phyloP scores from a whole-genome alignment of 2,888 invertebrate species.

The Drosophila mimetica region DNA sequence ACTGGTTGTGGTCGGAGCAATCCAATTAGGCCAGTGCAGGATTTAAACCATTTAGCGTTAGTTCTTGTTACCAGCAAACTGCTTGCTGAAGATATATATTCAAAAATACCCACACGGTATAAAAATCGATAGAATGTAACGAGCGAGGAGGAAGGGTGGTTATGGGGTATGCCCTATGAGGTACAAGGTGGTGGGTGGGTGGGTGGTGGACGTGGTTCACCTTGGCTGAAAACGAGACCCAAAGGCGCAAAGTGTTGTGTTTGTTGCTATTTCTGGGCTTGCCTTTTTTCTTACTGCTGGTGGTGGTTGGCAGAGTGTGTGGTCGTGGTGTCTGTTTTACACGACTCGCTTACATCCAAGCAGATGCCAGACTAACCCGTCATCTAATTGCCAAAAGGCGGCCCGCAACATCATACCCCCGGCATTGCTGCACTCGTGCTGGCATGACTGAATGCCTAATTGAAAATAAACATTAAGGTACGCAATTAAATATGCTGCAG shows the following conservation, averaged over 20 bases:
- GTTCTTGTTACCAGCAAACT: constrained; percentile 34
- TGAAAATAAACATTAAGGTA: constrained; percentile 69
- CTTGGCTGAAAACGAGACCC: constrained; percentile 55
- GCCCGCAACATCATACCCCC: constrained; percentile 33
- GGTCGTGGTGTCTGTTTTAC: constrained; percentile 63
- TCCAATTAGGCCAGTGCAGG: constrained; percentile 60
- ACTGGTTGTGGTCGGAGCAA: constrained; percentile 45
- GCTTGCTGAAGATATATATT: constrained; percentile 37
- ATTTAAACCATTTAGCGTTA: constrained; percentile 37
- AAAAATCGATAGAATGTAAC: constrained; percentile 72
- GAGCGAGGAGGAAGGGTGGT: constrained; percentile 7
- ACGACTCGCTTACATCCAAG: constrained; percentile 67
- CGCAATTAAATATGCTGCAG: constrained; percentile 36
- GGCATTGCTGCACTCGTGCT: constrained; percentile 18
- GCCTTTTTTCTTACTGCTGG: neutral
- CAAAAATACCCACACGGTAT: constrained; percentile 45
- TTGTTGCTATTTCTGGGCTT: constrained; percentile 48
- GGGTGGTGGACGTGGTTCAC: constrained; percentile 49
- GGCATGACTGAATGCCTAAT: constrained; percentile 58
- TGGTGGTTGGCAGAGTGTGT: constrained; percentile 27
- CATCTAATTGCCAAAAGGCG: constrained; percentile 73
- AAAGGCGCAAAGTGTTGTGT: constrained; percentile 62
- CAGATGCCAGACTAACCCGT: constrained; percentile 66
- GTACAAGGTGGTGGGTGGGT: neutral
- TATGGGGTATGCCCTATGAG: neutral